A percentile compares a stretch with the other conserved stretches of the same genome.
Conservation (phyloP, 2,797 vertebrate species). For the Carcharodon carcharias region DNA sequence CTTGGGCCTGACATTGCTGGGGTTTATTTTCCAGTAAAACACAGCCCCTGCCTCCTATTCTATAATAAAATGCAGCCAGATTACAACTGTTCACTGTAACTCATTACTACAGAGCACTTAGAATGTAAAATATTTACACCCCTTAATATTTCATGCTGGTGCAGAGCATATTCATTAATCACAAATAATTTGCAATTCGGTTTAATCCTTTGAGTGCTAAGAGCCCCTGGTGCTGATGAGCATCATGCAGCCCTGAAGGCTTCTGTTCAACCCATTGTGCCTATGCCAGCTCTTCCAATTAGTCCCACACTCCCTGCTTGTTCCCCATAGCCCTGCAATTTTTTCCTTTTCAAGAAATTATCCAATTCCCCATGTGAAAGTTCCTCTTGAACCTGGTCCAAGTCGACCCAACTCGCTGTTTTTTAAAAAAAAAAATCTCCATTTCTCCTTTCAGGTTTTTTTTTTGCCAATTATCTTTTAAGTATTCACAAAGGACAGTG, state of each 20-base stretch:
- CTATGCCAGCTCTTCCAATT: background rate
- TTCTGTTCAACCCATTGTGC: background rate
- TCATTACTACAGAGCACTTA: background rate
- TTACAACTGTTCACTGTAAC: background rate
- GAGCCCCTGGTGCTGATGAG: background rate
- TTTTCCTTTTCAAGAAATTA: background rate
- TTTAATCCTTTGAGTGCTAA: background rate
- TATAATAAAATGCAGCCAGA: background rate
- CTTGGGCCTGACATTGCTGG: background rate
- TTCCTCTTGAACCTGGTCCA: background rate
- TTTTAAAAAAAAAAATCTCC: background rate
- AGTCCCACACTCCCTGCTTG: background rate
- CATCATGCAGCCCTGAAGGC: background rate
- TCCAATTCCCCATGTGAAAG: background rate
- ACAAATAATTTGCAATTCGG: background rate
- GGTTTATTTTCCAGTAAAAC: background rate
- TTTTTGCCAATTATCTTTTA: background rate
- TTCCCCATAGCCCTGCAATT: background rate
- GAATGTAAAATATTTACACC: background rate
- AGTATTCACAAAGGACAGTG: background rate
- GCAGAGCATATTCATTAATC: background rate
- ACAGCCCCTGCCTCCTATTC: background rate
- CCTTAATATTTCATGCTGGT: background rate
- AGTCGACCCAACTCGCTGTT: background rate
- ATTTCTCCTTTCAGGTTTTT: background rate